Conservation (phyloP, 2,888 invertebrate species). For the Xanthia icteritia region DNA sequence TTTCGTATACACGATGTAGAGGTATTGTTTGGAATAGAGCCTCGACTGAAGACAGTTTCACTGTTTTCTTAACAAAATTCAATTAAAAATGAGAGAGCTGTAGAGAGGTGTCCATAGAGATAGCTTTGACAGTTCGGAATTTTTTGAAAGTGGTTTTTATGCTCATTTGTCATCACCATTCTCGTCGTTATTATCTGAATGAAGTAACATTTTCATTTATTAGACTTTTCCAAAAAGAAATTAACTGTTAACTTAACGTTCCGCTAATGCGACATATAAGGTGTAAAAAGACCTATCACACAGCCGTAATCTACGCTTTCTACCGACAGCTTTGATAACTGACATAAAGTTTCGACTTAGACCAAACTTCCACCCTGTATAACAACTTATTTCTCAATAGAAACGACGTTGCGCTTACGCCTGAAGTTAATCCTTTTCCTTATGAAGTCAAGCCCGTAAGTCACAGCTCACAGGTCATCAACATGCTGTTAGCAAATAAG, state of each 20-base stretch:
- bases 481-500: slow-evolving; percentile 42
- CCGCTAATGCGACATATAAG: not conserved
- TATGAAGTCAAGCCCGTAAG: slow-evolving; percentile 2
- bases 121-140: not conserved
- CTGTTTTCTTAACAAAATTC: slow-evolving; percentile 4
- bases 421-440: slow-evolving; percentile 30
- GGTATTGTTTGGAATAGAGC: slow-evolving; percentile 18
- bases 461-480: slow-evolving; percentile 34
- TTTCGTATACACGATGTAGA: slow-evolving; percentile 9
- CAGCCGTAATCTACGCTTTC: not conserved
- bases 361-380: not conserved
- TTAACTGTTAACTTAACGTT: not conserved
- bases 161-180: not conserved
- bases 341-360: not conserved
- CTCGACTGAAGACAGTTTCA: not conserved
- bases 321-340: not conserved
- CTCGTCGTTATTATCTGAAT: not conserved
- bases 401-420: slow-evolving; percentile 4
- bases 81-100: not conserved
- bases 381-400: slow-evolving; percentile 8
- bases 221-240: not conserved
- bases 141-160: not conserved
- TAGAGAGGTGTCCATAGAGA: not conserved
- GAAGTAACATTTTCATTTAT: not conserved
- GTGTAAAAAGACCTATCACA: not conserved